These are phyloP conservation scores for Perca schrenkii DNA, from an alignment of 2,113 vertebrate genomes.

Conservation along the genomic window DNA sequence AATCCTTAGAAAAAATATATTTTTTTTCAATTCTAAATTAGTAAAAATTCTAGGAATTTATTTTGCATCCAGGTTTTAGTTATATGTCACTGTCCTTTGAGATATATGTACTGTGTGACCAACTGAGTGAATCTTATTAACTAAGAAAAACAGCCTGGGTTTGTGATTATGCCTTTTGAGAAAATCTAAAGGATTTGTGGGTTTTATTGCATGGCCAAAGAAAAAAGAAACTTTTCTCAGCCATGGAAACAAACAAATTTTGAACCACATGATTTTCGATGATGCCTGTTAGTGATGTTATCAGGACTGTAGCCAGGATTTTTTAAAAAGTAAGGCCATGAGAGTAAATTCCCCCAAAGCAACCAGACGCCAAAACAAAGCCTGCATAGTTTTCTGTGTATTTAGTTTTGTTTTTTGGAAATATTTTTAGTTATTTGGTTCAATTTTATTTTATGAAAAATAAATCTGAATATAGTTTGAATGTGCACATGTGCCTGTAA, in stretches of 20 bases:
- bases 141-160: slow-evolving; percentile 3
- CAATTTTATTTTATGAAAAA: too few relatives aligned
- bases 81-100: background rate
- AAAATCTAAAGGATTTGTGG: slow-evolving; percentile 10
- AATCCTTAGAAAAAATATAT: background rate
- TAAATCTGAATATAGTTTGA: too few relatives aligned
- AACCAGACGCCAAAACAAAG: background rate
- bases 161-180: background rate
- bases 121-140: background rate
- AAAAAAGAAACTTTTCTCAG: background rate
- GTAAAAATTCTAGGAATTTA: background rate
- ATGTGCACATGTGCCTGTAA: too few relatives aligned
- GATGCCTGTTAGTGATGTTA: background rate
- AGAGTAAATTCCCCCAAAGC: background rate
- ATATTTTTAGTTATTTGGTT: too few relatives aligned
- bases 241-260: background rate
- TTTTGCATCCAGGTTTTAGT: background rate
- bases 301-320: background rate
- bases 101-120: too few relatives aligned
- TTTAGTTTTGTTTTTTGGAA: background rate
- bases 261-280: background rate
- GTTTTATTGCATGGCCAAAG: slow-evolving; percentile 4
- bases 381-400: background rate
- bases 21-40: background rate
- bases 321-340: background rate